Evolutionary conservation across 2,113 vertebrate genomes (phyloP).

Genomic region (Jaculus jaculus): DNA sequence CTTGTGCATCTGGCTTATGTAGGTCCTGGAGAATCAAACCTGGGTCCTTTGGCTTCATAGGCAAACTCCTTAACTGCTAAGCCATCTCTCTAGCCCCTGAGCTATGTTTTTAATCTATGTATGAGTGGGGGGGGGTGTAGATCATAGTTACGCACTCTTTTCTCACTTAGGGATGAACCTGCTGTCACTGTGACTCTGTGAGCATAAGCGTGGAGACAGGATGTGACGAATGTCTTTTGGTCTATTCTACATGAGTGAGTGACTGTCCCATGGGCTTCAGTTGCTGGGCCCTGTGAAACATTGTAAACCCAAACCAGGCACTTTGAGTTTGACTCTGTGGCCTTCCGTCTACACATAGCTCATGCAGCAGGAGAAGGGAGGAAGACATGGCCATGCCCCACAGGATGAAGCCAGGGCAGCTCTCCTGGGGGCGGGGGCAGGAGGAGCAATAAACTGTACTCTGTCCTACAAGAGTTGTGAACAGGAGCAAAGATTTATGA

Average conservation of each 20-base stretch:
- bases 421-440: background rate
- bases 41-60: too few species aligned
- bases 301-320: background rate
- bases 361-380: background rate
- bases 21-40: too few species aligned
- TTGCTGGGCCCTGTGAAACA: background rate
- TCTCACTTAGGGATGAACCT: conserved; percentile 14
- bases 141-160: conserved; percentile 19
- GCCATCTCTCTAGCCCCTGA: too few species aligned
- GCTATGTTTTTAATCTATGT: conserved; percentile 54
- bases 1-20: too few species aligned
- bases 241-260: background rate
- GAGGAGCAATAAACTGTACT: background rate
- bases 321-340: background rate
- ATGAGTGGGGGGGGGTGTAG: background rate
- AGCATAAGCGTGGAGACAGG: background rate
- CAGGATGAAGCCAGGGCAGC: background rate
- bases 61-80: too few species aligned
- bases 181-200: background rate
- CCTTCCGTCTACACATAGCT: background rate
- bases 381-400: background rate
- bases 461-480: background rate
- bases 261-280: background rate
- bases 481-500: conserved; percentile 16
- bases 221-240: background rate